Percentiles rank a stretch among this genome's conserved stretches.
Evolutionary conservation across 1,140 invertebrate species (phyloP).

Genomic region (Caenorhabditis tropicalis): DNA sequence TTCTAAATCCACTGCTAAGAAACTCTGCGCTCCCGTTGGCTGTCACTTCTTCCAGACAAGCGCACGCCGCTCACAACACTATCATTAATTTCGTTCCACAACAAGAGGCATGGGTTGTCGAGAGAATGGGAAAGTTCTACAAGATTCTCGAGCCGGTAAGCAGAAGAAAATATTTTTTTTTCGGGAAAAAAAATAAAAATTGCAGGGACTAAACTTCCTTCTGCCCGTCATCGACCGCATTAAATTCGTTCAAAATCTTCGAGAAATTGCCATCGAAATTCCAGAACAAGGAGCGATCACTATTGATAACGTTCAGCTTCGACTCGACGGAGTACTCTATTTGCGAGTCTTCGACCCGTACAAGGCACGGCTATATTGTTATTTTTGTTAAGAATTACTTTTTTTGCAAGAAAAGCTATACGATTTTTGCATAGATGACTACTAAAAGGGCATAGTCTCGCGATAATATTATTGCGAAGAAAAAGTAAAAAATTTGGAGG

Average conservation of each 20-base stretch:
- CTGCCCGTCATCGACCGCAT: conserved; percentile 90
- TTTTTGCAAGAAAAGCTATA: no score
- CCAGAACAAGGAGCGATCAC: conserved; percentile 98
- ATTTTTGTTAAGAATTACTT: no score
- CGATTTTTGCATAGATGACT: no score
- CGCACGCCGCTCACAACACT: conserved; percentile 79
- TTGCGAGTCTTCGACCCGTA: conserved; percentile 91
- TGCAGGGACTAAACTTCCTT: conserved; percentile 86
- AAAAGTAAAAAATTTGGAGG: no score
- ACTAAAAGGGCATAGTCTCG: no score
- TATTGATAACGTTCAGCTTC: conserved; percentile 83
- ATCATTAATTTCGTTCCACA: conserved; percentile 96
- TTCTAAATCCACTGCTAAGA: not conserved
- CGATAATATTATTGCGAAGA: no score
- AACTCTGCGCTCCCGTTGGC: not conserved
- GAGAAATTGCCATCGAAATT: conserved; percentile 99
- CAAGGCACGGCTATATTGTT: conserved; percentile 76
- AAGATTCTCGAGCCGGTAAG: conserved; percentile 84
- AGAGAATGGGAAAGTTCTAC: conserved; percentile 86
- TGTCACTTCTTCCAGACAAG: conserved; percentile 4
- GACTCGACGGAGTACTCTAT: conserved; percentile 96
- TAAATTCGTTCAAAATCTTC: conserved; percentile 96
- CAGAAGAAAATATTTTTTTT: conserved; percentile 35
- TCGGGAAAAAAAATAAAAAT: not conserved
- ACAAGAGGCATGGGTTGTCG: conserved; percentile 98